These are phyloP conservation scores for Sympetrum striolatum DNA, from an alignment of 2,888 invertebrate species.

Conservation along the genomic window DNA sequence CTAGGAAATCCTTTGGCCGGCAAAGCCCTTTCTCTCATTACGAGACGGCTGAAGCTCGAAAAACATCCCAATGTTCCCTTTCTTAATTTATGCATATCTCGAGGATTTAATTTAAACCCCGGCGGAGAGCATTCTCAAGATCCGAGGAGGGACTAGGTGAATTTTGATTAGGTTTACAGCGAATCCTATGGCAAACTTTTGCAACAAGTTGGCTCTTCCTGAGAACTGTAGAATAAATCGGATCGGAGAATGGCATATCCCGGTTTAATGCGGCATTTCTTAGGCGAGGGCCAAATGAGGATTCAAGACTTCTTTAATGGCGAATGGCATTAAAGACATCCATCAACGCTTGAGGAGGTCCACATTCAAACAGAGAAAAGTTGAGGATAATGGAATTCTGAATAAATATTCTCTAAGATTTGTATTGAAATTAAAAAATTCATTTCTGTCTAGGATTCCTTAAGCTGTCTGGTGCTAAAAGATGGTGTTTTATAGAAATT, in stretches of 20 bases:
- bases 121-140: neutral
- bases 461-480: no score
- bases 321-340: neutral
- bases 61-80: neutral
- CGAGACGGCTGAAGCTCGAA: neutral
- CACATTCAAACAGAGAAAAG: no score
- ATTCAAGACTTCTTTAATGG: neutral
- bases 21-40: neutral
- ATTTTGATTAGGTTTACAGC: conserved; percentile 31
- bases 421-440: no score
- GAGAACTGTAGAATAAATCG: neutral
- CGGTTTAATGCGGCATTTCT: neutral
- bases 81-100: conserved; percentile 35
- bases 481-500: no score
- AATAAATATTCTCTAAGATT: no score
- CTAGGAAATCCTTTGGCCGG: conserved; percentile 1
- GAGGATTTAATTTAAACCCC: conserved; percentile 28
- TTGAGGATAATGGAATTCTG: no score
- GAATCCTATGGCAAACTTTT: conserved; percentile 30
- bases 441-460: no score
- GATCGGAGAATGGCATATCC: neutral
- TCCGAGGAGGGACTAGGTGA: neutral
- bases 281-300: neutral
- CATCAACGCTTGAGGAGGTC: no score
- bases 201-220: conserved; percentile 11